A percentile compares a stretch with the other conserved stretches of the same genome.
Evolutionary conservation across 1,140 invertebrate species (phyloP).

Genomic region (Metaphire vulgaris): DNA sequence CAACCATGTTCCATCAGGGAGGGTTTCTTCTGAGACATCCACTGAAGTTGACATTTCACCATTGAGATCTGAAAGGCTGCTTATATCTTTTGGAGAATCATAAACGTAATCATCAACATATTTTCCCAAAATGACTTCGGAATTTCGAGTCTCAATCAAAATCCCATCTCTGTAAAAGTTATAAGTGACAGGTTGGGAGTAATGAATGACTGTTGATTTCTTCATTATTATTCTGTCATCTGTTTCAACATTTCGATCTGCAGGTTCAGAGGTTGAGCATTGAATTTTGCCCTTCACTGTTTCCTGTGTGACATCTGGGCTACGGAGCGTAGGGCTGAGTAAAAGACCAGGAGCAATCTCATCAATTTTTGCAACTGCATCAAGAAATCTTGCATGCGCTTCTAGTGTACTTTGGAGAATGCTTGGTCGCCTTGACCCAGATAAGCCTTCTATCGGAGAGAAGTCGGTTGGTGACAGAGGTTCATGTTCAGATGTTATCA

Average conservation of each 20-base stretch:
- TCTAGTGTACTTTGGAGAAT: not conserved
- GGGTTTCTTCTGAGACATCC: constrained; percentile 23
- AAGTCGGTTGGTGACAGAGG: no score
- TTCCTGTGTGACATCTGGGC: not conserved
- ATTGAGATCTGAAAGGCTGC: constrained; percentile 9
- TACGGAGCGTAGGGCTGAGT: not conserved
- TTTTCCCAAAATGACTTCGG: constrained; percentile 20
- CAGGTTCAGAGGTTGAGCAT: not conserved
- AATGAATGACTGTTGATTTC: not conserved
- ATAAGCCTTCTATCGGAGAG: no score
- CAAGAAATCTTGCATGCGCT: not conserved
- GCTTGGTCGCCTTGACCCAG: not conserved
- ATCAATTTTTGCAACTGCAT: not conserved
- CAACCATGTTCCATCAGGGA: constrained; percentile 23
- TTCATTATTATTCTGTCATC: not conserved
- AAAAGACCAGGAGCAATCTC: not conserved
- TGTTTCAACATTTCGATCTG: not conserved
- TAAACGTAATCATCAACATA: constrained; percentile 24
- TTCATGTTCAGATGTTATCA: no score
- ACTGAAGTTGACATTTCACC: constrained; percentile 21
- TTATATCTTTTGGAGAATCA: constrained; percentile 12
- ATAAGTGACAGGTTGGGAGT: constrained; percentile 1
- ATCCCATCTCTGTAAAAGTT: not conserved
- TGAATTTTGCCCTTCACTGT: not conserved
- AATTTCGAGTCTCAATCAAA: not conserved